phyloP scores from a whole-genome alignment of 2,113 vertebrate genomes.

The Morone saxatilis region DNA sequence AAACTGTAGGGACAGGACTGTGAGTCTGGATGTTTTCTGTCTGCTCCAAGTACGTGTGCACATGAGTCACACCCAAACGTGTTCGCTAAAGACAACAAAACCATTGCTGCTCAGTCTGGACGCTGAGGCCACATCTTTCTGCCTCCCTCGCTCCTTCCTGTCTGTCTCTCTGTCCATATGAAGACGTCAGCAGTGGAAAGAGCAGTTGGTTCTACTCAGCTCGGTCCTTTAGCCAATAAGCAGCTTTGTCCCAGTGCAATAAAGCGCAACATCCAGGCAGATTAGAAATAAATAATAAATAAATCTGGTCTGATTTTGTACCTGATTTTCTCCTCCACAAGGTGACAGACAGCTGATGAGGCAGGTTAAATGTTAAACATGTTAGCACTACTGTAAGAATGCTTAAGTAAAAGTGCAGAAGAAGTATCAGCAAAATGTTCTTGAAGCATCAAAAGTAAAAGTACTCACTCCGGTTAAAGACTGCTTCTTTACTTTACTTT shows the following conservation, averaged over 20 bases:
- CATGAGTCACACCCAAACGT: constrained; percentile 75
- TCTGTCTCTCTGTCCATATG: constrained; percentile 37
- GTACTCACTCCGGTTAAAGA: too few species aligned
- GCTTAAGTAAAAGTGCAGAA: too few species aligned
- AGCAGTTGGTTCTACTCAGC: constrained; percentile 33
- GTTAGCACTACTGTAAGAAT: not conserved
- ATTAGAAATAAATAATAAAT: constrained; percentile 22
- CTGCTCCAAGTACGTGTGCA: constrained; percentile 39
- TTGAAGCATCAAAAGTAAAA: too few species aligned
- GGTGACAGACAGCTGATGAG: not conserved
- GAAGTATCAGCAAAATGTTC: too few species aligned
- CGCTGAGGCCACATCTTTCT: constrained; percentile 63
- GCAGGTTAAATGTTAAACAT: constrained; percentile 9
- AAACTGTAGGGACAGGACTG: constrained; percentile 50
- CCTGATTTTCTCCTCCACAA: not conserved
- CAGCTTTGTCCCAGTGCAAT: constrained; percentile 25
- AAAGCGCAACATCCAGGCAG: constrained; percentile 9
- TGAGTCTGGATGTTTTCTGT: constrained; percentile 67
- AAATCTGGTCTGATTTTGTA: not conserved
- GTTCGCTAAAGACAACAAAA: constrained; percentile 76
- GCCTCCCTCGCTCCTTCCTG: constrained; percentile 51
- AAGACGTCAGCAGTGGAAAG: constrained; percentile 52
- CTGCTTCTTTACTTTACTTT: too few species aligned
- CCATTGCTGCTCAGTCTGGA: constrained; percentile 69
- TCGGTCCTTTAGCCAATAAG: constrained; percentile 33